Conservation (phyloP, 2,888 invertebrate genomes). For the Epistrophella euchroma region DNA sequence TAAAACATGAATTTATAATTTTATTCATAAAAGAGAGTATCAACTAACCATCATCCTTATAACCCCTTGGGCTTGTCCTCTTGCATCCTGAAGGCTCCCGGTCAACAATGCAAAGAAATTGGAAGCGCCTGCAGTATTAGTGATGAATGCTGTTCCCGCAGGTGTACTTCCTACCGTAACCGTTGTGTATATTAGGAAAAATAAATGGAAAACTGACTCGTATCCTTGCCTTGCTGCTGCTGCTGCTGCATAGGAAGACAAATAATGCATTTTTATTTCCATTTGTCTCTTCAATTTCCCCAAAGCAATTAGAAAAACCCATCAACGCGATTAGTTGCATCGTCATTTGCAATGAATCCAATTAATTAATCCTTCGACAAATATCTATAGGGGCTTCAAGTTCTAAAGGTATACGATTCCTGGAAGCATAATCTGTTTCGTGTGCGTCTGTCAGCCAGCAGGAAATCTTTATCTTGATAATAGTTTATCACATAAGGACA, state of each 20-base stretch:
- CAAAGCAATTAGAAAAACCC: constrained; percentile 68
- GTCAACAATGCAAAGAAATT: constrained; percentile 43
- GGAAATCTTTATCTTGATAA: constrained; percentile 8
- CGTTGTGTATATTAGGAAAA: constrained; percentile 54
- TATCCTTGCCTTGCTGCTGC: not conserved
- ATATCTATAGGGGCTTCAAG: constrained; percentile 4
- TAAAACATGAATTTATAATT: constrained; percentile 64
- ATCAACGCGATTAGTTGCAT: constrained; percentile 71
- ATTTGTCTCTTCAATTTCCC: constrained; percentile 54
- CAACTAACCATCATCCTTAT: constrained; percentile 7
- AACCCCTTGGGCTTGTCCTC: not conserved
- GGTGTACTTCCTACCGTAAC: constrained; percentile 40
- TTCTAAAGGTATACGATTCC: not conserved
- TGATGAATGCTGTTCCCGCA: constrained; percentile 60
- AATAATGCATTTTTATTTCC: constrained; percentile 47
- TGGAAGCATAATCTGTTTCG: not conserved
- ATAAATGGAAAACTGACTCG: constrained; percentile 46
- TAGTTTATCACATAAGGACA: not conserved
- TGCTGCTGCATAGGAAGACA: constrained; percentile 3
- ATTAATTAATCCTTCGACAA: constrained; percentile 62
- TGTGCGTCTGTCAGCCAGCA: not conserved
- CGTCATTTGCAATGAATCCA: constrained; percentile 62
- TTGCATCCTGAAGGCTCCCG: constrained; percentile 10
- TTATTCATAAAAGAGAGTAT: constrained; percentile 25
- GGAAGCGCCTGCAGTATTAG: constrained; percentile 29